Base-by-base conservation (phyloP, 1,140 invertebrate genomes). In the Mycetomoellerius zeteki region DNA sequence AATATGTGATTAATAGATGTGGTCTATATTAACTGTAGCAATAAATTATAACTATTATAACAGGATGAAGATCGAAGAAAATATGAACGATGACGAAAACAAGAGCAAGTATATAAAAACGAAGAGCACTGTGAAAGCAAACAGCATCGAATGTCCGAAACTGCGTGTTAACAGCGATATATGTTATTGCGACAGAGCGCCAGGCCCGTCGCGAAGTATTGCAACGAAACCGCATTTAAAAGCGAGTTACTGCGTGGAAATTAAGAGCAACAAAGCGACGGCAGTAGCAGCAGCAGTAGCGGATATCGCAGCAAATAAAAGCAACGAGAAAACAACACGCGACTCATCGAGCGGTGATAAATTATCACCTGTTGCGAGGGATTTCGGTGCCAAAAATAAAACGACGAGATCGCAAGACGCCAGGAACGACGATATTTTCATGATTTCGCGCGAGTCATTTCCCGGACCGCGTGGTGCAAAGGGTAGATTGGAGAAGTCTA, bases 11-110 rank as follows among this genome's bases (percentile, higher is more conserved):
- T 43, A 43, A 43, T 43, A 50, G 47, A 19, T 37, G 7, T 37
- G n/a, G 6, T 30, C n/a, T 43, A 56, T 56, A 14, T 71, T 58
- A 54, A 16, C 19, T 14, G 37, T 47, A 43, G 8, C 24, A 24
- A 72, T 58, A 58, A 73, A 30, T 58, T 72, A 3, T 24, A 19
- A 19, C 47, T 52, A 16, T 71, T 71, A 27, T 50, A 19, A 37
- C 33, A 93, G 93, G 60, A 93, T 94, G 88, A 89, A 89, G 37
- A 94, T 94, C 24, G 85, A 91, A 65, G 87, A 89, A 65, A 58
- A 86, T 64, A 54, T 81, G 21, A 43, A 62, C 27, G 43, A 73
- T 43, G 60, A 37, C 14, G 72, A 71, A 73, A 37, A 73, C 54
- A 85, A 86, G 64, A 62, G 5, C 50, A 24, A 43, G 24, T 64